Conservation (phyloP, 2,888 invertebrate genomes). For the Andrena praecox region DNA sequence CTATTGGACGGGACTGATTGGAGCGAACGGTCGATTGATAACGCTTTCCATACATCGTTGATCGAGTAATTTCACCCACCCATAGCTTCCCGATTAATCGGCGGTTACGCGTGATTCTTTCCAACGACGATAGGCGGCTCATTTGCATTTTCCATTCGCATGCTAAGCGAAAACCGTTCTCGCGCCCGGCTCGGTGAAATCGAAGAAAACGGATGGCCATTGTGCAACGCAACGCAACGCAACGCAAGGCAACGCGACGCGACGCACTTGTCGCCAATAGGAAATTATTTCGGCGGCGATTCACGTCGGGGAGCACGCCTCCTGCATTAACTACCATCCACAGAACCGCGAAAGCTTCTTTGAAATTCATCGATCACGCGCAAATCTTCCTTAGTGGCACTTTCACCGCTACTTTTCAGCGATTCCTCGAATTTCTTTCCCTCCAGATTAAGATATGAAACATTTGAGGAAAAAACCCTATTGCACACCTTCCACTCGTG, state of each 20-base stretch:
- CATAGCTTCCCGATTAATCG: constrained; percentile 6
- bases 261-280: constrained; percentile 55
- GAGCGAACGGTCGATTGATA: not conserved
- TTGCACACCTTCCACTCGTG: too few relatives aligned
- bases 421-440: not conserved
- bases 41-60: not conserved
- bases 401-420: not conserved
- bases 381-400: not conserved
- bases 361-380: constrained; percentile 55
- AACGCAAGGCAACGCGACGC: not conserved
- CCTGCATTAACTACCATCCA: constrained; percentile 57
- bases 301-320: constrained; percentile 56
- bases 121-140: not conserved
- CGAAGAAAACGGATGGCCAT: constrained; percentile 71
- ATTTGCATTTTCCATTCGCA: constrained; percentile 39
- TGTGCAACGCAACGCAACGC: constrained; percentile 52
- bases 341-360: constrained; percentile 40
- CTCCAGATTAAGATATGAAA: not conserved
- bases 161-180: constrained; percentile 39
- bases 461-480: not conserved
- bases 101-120: constrained; percentile 22
- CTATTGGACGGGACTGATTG: not conserved
- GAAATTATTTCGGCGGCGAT: constrained; percentile 60
- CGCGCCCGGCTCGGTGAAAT: constrained; percentile 66
- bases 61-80: constrained; percentile 10